These are phyloP conservation scores for Herminia tarsipennalis DNA, from an alignment of 2,888 invertebrate genomes.

Conservation along the genomic window DNA sequence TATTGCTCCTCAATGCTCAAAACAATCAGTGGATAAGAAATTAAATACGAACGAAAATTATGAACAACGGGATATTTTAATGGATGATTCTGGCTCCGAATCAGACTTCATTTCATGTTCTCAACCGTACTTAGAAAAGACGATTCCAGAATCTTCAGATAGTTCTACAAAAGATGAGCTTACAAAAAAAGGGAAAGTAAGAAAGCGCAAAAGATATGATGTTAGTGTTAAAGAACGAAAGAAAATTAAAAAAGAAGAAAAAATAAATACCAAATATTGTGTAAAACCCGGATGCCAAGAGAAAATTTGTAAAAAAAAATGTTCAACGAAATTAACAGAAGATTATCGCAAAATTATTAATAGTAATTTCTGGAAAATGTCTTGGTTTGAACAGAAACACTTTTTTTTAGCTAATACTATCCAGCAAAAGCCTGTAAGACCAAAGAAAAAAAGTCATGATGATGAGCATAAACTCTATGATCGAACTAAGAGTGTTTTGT, in stretches of 20 bases:
- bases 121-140: constrained; percentile 14
- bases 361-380: constrained; percentile 13
- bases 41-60: too few species aligned
- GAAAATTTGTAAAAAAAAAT: constrained; percentile 27
- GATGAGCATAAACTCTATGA: constrained; percentile 8
- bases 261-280: constrained; percentile 24
- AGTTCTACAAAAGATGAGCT: constrained; percentile 9
- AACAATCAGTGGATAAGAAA: too few species aligned
- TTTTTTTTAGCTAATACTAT: constrained; percentile 22
- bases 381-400: constrained; percentile 25
- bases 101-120: constrained; percentile 15
- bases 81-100: constrained; percentile 8
- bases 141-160: constrained; percentile 13
- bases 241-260: constrained; percentile 16
- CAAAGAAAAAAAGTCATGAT: constrained; percentile 7
- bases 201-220: constrained; percentile 17
- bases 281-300: constrained; percentile 28
- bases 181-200: constrained; percentile 21
- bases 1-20: too few species aligned
- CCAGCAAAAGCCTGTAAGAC: constrained; percentile 13
- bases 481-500: constrained; percentile 15
- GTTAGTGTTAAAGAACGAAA: constrained; percentile 24
- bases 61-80: too few species aligned
- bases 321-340: constrained; percentile 19
- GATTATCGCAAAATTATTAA: constrained; percentile 22